A percentile compares a stretch with the other conserved stretches of the same genome.
Conservation (phyloP, 2,797 vertebrate species). For the Thamnophis elegans region DNA sequence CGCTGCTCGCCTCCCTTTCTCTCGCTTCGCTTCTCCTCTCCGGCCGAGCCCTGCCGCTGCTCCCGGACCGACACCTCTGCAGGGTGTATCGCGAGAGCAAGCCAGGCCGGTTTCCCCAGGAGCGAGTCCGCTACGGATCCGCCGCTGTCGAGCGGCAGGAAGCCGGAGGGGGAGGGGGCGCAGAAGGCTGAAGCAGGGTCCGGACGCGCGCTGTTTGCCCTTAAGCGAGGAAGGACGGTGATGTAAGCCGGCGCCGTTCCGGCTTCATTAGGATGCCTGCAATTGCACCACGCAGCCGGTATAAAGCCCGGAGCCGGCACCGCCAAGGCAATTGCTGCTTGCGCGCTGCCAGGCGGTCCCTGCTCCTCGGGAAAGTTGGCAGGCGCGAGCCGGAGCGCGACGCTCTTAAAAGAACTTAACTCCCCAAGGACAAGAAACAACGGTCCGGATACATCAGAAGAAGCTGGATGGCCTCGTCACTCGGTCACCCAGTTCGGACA, state of each 20-base stretch:
- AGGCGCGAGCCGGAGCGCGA: background rate
- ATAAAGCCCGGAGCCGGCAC: background rate
- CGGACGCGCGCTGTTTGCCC: background rate
- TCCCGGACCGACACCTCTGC: background rate
- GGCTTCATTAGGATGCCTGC: background rate
- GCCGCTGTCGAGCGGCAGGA: background rate
- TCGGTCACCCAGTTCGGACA: background rate
- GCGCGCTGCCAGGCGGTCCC: background rate
- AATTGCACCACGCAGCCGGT: too few relatives aligned
- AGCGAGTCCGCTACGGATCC: background rate
- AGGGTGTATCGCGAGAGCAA: conserved; percentile 13
- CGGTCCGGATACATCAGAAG: background rate
- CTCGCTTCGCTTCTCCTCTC: background rate
- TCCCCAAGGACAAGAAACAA: background rate
- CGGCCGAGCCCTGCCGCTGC: background rate
- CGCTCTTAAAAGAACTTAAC: background rate
- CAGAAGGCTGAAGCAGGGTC: background rate
- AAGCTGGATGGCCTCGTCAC: background rate
- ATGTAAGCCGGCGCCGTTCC: background rate
- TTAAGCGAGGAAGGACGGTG: background rate
- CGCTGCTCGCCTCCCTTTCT: conserved; percentile 21
- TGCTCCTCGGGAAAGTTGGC: background rate
- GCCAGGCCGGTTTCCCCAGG: background rate
- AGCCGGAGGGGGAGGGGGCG: too few relatives aligned
- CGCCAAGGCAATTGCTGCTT: background rate